Evolutionary conservation across 2,113 vertebrate genomes (phyloP), one percentile per base, ranked within the genome.

Genomic region (Leucoraja erinaceus): DNA sequence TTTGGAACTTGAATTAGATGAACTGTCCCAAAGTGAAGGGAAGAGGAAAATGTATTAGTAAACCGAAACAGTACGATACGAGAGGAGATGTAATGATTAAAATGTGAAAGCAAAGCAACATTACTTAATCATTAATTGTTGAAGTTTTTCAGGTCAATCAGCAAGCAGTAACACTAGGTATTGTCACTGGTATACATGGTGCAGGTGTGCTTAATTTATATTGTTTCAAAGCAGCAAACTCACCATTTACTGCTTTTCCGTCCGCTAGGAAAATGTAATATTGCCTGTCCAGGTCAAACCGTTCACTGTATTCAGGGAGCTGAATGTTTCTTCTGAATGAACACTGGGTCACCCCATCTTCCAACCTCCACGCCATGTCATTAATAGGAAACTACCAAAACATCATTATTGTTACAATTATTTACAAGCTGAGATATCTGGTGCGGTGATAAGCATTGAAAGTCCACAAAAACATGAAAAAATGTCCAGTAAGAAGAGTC

Each of bases 211-310:
- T 72, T 72, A 72, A 0, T 84, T 61, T 84, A 84, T 14, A 63
- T 63, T 63, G n/a, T 31, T 22, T 25, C 6, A 4, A 28, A 38
- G 61, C 38, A 7, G 72, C 90, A 78, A 70, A 38, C 94, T 94
- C 94, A 98, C 97, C 97, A 93, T 96, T 93, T 63, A 94, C 81
- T 38, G 94, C 94, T 93, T 95, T 95, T 10, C 98, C 98, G 90
- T 96, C 95, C 93, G 97, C 97, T 93, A 98, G 81, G 94, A 98
- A 98, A 94, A 98, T 95, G 94, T 97, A 98, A 94, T 97, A 97
- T 93, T 94, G 96, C 25, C 93, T 93, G 93, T 98, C 95, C 93
- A 98, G 94, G 94, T 95, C 94, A 94, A 97, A 97, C 90, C 97
- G 96, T 66, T 93, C 93, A 94, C 95, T 93, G 33, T 93, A 94